Evolutionary conservation across 2,797 vertebrate species (phyloP).

Genomic region (Streptopelia turtur): DNA sequence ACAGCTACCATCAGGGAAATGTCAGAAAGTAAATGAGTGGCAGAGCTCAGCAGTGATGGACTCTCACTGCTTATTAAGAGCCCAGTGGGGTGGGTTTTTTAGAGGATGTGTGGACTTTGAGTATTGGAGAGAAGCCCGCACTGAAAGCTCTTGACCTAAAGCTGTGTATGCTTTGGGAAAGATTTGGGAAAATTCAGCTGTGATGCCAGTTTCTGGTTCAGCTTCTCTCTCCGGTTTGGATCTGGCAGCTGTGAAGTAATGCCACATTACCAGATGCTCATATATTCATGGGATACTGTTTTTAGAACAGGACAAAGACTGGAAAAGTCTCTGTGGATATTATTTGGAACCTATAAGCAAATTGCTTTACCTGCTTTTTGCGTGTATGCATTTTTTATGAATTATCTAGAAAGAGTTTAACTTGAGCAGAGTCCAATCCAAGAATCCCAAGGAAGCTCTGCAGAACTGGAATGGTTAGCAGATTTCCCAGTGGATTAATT

Average conservation of each 20-base stretch:
- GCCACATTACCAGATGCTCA: background rate
- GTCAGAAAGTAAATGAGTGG: background rate
- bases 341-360: background rate
- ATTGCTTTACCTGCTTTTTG: background rate
- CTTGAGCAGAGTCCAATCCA: background rate
- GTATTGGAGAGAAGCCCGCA: background rate
- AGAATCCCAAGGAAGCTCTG: background rate
- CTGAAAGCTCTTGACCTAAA: background rate
- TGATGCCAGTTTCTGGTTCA: background rate
- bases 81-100: background rate
- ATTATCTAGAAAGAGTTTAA: background rate
- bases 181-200: background rate
- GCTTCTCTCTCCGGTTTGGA: background rate
- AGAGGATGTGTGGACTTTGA: background rate
- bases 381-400: background rate
- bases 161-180: background rate
- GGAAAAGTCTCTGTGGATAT: background rate
- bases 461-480: background rate
- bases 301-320: background rate
- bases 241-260: background rate
- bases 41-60: background rate
- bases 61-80: background rate
- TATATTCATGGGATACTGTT: background rate
- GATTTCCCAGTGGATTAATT: background rate
- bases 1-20: background rate